Evolutionary conservation across 2,888 invertebrate species (phyloP).

Genomic region (Eupeodes luniger): DNA sequence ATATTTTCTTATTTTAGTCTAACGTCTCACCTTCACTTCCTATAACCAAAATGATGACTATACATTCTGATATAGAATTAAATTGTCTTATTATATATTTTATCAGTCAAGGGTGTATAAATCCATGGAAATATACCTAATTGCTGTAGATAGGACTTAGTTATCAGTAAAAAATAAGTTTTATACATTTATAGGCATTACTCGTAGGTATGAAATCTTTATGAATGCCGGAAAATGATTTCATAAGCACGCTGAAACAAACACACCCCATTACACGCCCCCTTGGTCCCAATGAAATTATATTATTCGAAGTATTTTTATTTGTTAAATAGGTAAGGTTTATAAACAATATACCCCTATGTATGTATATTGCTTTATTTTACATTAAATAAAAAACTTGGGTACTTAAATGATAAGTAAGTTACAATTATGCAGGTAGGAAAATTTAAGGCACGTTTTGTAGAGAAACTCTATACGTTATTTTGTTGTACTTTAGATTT

Average conservation of each 20-base stretch:
- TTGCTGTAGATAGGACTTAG: neutral
- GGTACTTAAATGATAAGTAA: neutral
- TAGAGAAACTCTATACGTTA: neutral
- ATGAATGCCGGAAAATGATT: neutral
- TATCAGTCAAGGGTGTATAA: constrained; percentile 32
- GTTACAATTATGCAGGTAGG: too few relatives aligned
- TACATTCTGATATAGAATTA: neutral
- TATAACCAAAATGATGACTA: neutral
- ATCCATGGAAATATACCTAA: constrained; percentile 31
- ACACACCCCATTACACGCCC: constrained; percentile 40
- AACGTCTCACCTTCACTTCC: neutral
- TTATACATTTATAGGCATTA: neutral
- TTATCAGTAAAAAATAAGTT: constrained; percentile 14
- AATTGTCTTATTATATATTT: neutral
- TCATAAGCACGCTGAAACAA: constrained; percentile 1
- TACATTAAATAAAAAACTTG: neutral
- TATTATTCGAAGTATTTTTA: neutral
- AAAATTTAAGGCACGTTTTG: too few relatives aligned
- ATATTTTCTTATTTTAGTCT: neutral
- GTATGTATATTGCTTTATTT: neutral
- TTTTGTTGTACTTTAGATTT: too few relatives aligned
- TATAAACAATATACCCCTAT: too few relatives aligned
- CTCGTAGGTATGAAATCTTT: neutral
- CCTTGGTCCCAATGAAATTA: neutral
- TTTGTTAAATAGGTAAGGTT: neutral